phyloP scores from a whole-genome alignment of 2,888 invertebrate genomes.

The Leptinotarsa peninsularis region DNA sequence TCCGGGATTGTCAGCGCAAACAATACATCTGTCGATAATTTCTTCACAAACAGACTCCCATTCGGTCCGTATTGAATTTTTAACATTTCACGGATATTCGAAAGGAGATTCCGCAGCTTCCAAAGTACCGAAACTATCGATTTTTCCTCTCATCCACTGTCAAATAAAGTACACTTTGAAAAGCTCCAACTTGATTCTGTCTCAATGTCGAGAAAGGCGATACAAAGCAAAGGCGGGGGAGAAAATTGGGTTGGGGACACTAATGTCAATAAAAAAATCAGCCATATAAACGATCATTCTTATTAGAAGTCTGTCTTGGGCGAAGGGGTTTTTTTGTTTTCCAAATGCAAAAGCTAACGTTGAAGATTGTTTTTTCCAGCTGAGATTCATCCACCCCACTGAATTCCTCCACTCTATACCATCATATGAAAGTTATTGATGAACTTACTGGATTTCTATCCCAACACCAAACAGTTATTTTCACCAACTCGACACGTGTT shows the following conservation, averaged over 20 bases:
- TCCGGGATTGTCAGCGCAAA: conserved; percentile 1
- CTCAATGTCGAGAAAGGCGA: conserved; percentile 29
- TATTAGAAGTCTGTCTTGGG: too few relatives aligned
- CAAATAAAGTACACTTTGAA: conserved; percentile 39
- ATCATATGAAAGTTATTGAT: too few relatives aligned
- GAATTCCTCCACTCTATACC: too few relatives aligned
- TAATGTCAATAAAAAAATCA: too few relatives aligned
- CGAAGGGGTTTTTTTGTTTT: too few relatives aligned
- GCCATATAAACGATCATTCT: too few relatives aligned
- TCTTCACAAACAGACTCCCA: neutral
- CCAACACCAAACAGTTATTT: too few relatives aligned
- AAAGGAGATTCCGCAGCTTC: conserved; percentile 31
- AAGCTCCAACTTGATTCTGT: conserved; percentile 16
- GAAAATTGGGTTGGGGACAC: neutral
- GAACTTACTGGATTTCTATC: too few relatives aligned
- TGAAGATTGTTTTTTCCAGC: too few relatives aligned
- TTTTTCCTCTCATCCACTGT: conserved; percentile 38
- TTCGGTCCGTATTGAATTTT: conserved; percentile 34
- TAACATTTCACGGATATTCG: conserved; percentile 31
- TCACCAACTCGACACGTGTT: too few relatives aligned
- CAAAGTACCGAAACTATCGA: conserved; percentile 36
- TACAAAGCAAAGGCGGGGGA: conserved; percentile 10
- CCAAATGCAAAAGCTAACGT: too few relatives aligned
- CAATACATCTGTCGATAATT: conserved; percentile 19
- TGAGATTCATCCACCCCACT: too few relatives aligned